Evolutionary conservation across 2,797 vertebrate genomes (phyloP), one percentile per base, ranked within the genome.

Genomic region (Enteromius fasciolatus): DNA sequence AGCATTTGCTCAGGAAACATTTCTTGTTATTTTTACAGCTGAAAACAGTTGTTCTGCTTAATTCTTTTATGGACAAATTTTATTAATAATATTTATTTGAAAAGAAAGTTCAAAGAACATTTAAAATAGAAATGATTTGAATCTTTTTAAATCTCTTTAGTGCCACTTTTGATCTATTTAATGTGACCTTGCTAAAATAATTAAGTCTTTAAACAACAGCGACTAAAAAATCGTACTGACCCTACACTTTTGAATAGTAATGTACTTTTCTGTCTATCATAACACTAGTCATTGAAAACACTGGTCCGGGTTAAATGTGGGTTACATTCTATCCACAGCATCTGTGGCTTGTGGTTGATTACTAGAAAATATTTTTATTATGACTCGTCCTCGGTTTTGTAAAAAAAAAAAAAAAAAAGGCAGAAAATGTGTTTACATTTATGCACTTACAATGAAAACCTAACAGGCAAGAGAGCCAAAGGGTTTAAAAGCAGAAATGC

Each of bases 261-360:
- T 57, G 52, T 59, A 10, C 39, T 59, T 23, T 25, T n/a, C 0
- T 15, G 11, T 73, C 33, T 15, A 10, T 39, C 4, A 23, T 17
- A 59, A 25, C 41, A 12, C 41, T 44, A 12, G 41, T 44, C 41
- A 11, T 33, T 59, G 25, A 25, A 57, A 41, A 59, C n/a, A 25
- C n/a, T 59, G 17, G 25, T 76, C 52, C 23, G 2, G 46, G 28
- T 41, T 57, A 39, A 76, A n/a, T 76, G 9, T 15, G 36, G 14
- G 7, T 39, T 59, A 3, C 57, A 41, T 59, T 75, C 8, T 25
- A 18, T 75, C 33, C 73, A 10, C 33, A 25, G n/a, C 52, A 59
- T 75, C 33, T 59, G 52, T 59, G 73, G 73, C 73, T 25, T 59
- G 33, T 57, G 52, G n/a, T 59, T 36, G 52, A 75, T 75, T 59